Conservation (phyloP, 2,797 vertebrate genomes). For the Notolabrus celidotus region DNA sequence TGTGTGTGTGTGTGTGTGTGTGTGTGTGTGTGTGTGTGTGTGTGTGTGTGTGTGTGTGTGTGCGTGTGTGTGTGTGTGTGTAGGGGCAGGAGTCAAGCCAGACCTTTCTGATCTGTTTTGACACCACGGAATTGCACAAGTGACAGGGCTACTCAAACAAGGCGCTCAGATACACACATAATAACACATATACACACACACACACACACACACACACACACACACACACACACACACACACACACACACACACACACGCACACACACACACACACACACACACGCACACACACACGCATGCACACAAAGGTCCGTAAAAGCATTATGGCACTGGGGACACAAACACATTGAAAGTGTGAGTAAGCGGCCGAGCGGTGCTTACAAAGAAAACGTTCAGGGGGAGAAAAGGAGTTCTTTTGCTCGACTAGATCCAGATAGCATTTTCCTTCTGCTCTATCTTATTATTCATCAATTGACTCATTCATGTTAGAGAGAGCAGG, state of each 20-base stretch:
- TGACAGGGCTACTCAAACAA: conserved; percentile 86
- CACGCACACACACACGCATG: conserved; percentile 38
- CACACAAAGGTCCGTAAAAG: conserved; percentile 66
- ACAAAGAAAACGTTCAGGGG: conserved; percentile 74
- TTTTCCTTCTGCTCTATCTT: conserved; percentile 77
- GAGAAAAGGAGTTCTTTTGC: conserved; percentile 75
- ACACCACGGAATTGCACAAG: conserved; percentile 84
- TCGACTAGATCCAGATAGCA: conserved; percentile 76
- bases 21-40: conserved; percentile 25
- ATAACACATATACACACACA: too few relatives aligned
- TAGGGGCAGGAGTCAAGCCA: conserved; percentile 80
- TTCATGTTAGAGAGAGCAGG: conserved; percentile 76
- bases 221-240: conserved; percentile 72
- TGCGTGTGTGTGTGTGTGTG: conserved; percentile 42
- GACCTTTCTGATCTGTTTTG: conserved; percentile 87
- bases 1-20: conserved; percentile 26
- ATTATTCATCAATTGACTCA: conserved; percentile 82
- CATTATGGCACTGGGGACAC: conserved; percentile 74
- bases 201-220: conserved; percentile 39
- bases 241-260: conserved; percentile 39
- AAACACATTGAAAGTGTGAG: conserved; percentile 79
- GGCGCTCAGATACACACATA: conserved; percentile 57
- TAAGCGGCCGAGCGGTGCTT: conserved; percentile 72
- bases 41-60: conserved; percentile 30
- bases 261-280: conserved; percentile 35